These are phyloP conservation scores for Scartelaos histophorus DNA, from an alignment of 2,113 vertebrate species.

Conservation along the genomic window DNA sequence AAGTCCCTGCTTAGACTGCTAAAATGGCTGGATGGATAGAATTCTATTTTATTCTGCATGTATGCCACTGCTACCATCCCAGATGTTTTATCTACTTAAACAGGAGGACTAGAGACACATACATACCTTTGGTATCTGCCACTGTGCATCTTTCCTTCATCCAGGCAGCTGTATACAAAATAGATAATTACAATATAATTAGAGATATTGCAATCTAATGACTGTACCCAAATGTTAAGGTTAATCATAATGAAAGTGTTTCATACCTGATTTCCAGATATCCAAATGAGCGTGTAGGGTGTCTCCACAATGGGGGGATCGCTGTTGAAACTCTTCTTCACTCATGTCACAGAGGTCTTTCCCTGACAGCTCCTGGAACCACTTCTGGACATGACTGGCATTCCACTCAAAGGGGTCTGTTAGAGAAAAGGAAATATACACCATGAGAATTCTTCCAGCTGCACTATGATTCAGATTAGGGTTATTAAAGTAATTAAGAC, in stretches of 20 bases:
- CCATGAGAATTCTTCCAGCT: constrained; percentile 30
- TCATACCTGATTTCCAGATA: constrained; percentile 95
- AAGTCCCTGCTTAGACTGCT: too few relatives aligned
- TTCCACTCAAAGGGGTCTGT: constrained; percentile 92
- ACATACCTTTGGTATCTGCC: constrained; percentile 69
- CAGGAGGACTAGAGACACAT: background rate
- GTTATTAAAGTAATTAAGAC: background rate
- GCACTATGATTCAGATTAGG: background rate
- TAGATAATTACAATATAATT: too few relatives aligned
- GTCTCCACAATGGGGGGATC: constrained; percentile 86
- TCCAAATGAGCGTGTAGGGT: constrained; percentile 95
- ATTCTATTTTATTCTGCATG: background rate
- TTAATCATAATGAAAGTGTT: background rate
- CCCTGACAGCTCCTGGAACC: constrained; percentile 93
- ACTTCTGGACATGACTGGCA: constrained; percentile 92
- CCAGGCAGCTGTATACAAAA: constrained; percentile 83
- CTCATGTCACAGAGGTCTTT: constrained; percentile 92
- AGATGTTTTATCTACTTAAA: background rate
- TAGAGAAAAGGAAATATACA: background rate
- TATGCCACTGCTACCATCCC: background rate
- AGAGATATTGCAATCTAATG: too few relatives aligned
- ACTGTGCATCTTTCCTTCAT: constrained; percentile 89
- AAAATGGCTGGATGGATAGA: too few relatives aligned
- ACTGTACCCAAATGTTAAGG: background rate
- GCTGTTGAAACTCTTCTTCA: constrained; percentile 92